phyloP scores from a whole-genome alignment of 2,888 invertebrate species.

The Spodoptera picta region DNA sequence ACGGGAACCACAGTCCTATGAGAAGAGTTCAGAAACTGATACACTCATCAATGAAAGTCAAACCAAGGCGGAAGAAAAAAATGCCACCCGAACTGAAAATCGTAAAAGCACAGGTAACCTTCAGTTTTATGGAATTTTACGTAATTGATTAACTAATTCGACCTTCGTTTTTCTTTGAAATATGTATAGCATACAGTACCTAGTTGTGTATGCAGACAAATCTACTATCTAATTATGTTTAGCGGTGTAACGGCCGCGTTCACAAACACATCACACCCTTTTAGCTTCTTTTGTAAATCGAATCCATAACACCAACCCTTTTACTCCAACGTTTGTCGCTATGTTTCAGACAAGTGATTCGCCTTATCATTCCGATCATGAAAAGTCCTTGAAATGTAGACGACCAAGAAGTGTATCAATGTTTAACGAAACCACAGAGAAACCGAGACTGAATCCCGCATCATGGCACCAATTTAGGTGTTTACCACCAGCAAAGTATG shows the following conservation, averaged over 20 bases:
- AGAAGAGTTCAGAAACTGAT: slow-evolving; percentile 81
- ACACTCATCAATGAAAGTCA: slow-evolving; percentile 74
- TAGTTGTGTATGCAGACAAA: no score
- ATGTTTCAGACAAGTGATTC: slow-evolving; percentile 83
- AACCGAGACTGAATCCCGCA: slow-evolving; percentile 80
- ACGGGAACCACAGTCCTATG: slow-evolving; percentile 82
- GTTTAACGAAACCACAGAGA: slow-evolving; percentile 80
- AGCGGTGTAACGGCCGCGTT: no score
- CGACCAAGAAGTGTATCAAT: slow-evolving; percentile 85
- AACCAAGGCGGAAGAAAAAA: slow-evolving; percentile 83
- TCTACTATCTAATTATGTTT: no score
- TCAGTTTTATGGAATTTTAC: slow-evolving; percentile 22
- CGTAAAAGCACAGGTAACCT: slow-evolving; percentile 79
- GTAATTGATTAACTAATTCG: slow-evolving; percentile 9
- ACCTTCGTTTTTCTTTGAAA: slow-evolving; percentile 11
- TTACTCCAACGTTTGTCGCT: neutral
- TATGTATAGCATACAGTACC: no score
- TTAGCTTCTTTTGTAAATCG: no score
- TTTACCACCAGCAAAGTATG: slow-evolving; percentile 84
- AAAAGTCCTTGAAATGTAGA: slow-evolving; percentile 73
- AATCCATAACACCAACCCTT: neutral
- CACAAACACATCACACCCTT: no score
- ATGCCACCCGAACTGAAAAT: slow-evolving; percentile 88
- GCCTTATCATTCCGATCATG: slow-evolving; percentile 82
- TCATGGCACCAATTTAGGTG: slow-evolving; percentile 86